Evolutionary conservation across 2,888 invertebrate species (phyloP).

Genomic region (Dioctria linearis): DNA sequence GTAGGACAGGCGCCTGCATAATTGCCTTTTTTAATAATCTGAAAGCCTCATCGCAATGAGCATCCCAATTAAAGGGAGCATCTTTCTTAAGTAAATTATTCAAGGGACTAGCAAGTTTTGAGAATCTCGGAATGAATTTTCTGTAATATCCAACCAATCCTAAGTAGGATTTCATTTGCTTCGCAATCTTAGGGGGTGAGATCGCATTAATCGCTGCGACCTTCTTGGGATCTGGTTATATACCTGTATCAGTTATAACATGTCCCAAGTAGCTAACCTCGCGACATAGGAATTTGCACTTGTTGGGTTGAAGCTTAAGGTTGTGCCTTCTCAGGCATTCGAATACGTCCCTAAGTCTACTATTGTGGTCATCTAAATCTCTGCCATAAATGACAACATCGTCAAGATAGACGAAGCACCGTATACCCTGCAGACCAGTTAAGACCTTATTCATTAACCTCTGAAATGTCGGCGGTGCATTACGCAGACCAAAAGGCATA

Average conservation of each 20-base stretch:
- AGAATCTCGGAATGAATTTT: neutral
- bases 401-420: too few species aligned
- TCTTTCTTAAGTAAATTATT: constrained; percentile 20
- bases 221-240: constrained; percentile 31
- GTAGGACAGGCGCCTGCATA: neutral
- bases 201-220: neutral
- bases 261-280: neutral
- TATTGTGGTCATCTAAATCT: too few species aligned
- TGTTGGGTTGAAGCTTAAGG: neutral
- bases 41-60: constrained; percentile 41
- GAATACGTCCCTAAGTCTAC: too few species aligned
- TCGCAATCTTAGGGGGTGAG: neutral
- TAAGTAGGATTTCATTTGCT: constrained; percentile 15
- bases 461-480: neutral
- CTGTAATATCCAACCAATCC: neutral
- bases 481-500: too few species aligned
- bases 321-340: constrained; percentile 1
- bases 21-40: constrained; percentile 32
- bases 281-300: constrained; percentile 6
- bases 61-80: neutral
- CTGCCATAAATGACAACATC: too few species aligned
- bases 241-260: neutral
- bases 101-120: neutral
- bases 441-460: neutral
- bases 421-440: too few species aligned